Evolutionary conservation across 2,888 invertebrate genomes (phyloP).

Genomic region (Villa cingulata): DNA sequence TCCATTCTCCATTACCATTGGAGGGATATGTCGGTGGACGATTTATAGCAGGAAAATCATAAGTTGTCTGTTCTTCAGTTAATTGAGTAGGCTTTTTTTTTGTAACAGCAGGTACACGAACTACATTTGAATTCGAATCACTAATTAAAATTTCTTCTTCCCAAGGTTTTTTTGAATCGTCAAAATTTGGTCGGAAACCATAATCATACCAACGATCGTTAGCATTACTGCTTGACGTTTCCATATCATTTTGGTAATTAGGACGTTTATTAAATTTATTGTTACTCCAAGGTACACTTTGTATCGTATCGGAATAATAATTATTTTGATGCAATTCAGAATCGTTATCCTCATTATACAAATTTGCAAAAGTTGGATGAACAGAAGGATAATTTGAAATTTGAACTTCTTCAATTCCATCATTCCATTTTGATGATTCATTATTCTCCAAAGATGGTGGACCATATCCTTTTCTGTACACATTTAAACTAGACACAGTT

Average conservation of each 20-base stretch:
- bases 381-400: neutral
- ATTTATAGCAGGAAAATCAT: constrained; percentile 4
- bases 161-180: constrained; percentile 2
- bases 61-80: neutral
- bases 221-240: neutral
- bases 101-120: constrained; percentile 2
- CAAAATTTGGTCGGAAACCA: constrained; percentile 9
- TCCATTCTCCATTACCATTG: constrained; percentile 62
- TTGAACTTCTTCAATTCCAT: neutral
- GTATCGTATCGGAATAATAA: neutral
- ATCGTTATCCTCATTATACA: constrained; percentile 2
- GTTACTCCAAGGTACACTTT: constrained; percentile 4
- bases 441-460: neutral
- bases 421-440: constrained; percentile 1
- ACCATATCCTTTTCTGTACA: constrained; percentile 4
- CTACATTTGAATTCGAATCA: constrained; percentile 5
- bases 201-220: constrained; percentile 13
- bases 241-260: constrained; percentile 2
- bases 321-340: neutral
- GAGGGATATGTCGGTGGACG: constrained; percentile 47
- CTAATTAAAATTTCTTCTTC: constrained; percentile 2
- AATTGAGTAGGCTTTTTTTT: neutral
- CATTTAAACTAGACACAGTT: constrained; percentile 14
- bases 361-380: neutral
- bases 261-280: neutral